Base-by-base conservation (phyloP, 2,797 vertebrate species). In the Epinephelus awoara region DNA sequence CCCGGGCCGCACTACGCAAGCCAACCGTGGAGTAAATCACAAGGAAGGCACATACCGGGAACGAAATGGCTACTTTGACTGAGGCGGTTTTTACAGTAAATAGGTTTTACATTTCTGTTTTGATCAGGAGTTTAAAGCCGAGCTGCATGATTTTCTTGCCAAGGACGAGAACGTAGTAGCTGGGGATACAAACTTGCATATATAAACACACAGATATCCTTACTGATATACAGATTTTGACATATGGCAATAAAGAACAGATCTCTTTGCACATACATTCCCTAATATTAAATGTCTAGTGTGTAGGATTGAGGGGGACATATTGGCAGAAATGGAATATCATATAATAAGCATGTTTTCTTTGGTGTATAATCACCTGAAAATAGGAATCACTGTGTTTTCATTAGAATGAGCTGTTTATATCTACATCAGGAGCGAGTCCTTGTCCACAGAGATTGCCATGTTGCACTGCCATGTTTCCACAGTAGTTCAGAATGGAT, bases 21-120 rank as follows among this genome's bases (percentile, higher is more conserved):
- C 72, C 80, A 75, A 83, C 64, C 74, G 18, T 19, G 38, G 75
- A 89, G 47, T 51, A 88, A 89, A 85, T 79, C 84, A 78, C 75
- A 57, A 73, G 54, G 55, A 25, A 10, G 42, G 63, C 44, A 63
- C 74, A 56, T 2, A 58, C 23, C 23, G 19, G 40, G 52, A 64
- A 63, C 19, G 40, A 23, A 72, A 84, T 10, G 54, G 50, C n/a
- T 18, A 17, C 58, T 75, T 67, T 50, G 38, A 79, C 44, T 64
- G 27, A 54, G 27, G 51, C 0, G 27, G 15, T 68, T 80, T 80
- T 80, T 38, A 62, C 27, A 64, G 55, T 61, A 51, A 72, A 82
- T 19, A 44, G 49, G 19, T 76, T 57, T 62, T 42, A 51, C 38
- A 47, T 68, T 72, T 70, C 7, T 68, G 59, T 74, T 66, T 62